phyloP scores from a whole-genome alignment of 2,797 vertebrate species.

The Glossophaga mutica region DNA sequence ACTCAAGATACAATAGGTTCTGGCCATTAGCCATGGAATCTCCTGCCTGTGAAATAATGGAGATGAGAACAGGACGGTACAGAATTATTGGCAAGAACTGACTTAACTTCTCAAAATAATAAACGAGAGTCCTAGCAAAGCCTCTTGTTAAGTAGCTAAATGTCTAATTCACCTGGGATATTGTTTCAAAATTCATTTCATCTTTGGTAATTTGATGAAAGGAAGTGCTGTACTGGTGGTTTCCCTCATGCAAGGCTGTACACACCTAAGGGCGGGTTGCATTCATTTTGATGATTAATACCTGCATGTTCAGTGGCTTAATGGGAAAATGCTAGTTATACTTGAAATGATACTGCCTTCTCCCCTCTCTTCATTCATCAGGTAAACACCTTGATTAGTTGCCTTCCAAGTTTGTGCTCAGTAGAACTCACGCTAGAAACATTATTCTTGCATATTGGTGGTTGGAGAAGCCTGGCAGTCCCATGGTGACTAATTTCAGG shows the following conservation, averaged over 20 bases:
- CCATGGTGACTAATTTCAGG: conserved; percentile 7
- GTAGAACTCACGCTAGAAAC: neutral
- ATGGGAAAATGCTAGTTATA: conserved; percentile 75
- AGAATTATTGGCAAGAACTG: conserved; percentile 78
- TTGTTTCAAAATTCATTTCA: conserved; percentile 83
- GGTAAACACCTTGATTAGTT: conserved; percentile 64
- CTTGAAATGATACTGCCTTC: conserved; percentile 71
- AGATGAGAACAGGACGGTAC: conserved; percentile 55
- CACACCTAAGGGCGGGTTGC: conserved; percentile 77
- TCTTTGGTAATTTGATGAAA: conserved; percentile 83
- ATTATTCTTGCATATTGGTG: conserved; percentile 23
- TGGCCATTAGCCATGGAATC: conserved; percentile 63
- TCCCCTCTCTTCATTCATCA: conserved; percentile 51
- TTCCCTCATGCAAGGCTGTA: conserved; percentile 78
- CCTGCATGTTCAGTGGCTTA: conserved; percentile 76
- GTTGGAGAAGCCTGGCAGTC: neutral
- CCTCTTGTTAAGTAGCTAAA: conserved; percentile 78
- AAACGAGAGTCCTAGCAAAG: conserved; percentile 74
- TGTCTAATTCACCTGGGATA: conserved; percentile 80
- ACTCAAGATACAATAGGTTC: conserved; percentile 36
- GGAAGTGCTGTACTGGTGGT: conserved; percentile 75
- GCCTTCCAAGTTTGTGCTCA: conserved; percentile 46
- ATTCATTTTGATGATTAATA: conserved; percentile 83
- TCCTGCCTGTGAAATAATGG: conserved; percentile 62
- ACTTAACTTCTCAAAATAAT: conserved; percentile 77